Evolutionary conservation across 2,113 vertebrate genomes (phyloP), one percentile per base, ranked within the genome.

Genomic region (Cairina moschata): DNA sequence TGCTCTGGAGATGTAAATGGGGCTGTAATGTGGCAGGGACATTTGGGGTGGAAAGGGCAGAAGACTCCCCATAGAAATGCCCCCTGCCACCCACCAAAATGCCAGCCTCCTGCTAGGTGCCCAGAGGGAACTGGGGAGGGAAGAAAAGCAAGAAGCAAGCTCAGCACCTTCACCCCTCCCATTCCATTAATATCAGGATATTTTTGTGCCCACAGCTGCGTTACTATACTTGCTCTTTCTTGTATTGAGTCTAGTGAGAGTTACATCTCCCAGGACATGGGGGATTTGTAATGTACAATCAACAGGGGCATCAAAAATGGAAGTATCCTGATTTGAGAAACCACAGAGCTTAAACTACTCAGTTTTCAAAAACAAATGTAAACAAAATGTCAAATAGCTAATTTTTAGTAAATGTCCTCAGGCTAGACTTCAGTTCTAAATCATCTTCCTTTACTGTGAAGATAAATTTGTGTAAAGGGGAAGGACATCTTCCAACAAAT

Each of bases 131-230:
- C 17, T 28, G 34, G 3, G 2, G n/a, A 78, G 56, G 42, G 55
- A 59, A 77, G 72, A 78, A 77, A 76, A 52, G 12, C 28, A 38
- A 52, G 90, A 86, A 84, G 86, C 72, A 90, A 92, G 11, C 68
- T 96, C 94, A 96, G 91, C 83, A 72, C 21, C 9, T 55, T 93
- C 72, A 52, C 81, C 79, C 86, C 31, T 83, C 48, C 15, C n/a
- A 46, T 36, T 81, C 77, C 83, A 78, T 52, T 91, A 86, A 86
- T 91, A 94, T 83, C 86, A 59, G 65, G 83, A 83, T 96, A 96
- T 95, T 97, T 94, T 92, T 42, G 86, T 80, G 77, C 36, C 92
- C 65, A 81, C 95, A 97, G 94, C 92, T 97, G 96, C 77, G 94
- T 93, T 96, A 34, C 94, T 94, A 93, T 95, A 92, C 68, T 96